phyloP scores from a whole-genome alignment of 1,140 invertebrate genomes.

The Nephila pilipes region DNA sequence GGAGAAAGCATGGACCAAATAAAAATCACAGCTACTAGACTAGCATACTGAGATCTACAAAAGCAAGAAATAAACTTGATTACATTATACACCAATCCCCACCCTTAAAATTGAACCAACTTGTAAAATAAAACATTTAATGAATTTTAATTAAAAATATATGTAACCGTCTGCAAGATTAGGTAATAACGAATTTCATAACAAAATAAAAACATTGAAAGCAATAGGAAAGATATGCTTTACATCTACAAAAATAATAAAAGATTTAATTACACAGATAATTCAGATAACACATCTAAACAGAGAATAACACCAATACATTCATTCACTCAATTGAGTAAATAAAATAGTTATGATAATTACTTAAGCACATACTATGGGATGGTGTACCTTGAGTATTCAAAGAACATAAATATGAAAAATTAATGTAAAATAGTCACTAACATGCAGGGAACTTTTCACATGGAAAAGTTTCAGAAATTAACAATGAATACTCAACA shows the following conservation, averaged over 20 bases:
- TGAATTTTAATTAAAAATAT: background rate
- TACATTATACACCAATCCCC: background rate
- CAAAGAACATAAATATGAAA: background rate
- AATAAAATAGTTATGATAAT: background rate
- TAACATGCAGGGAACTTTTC: background rate
- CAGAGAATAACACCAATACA: too few species aligned
- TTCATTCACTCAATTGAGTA: background rate
- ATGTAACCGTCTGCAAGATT: background rate
- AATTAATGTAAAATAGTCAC: background rate
- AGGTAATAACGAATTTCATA: background rate
- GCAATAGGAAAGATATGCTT: background rate
- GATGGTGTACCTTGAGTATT: conserved; percentile 9
- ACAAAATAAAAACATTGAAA: background rate
- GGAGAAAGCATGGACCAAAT: too few species aligned
- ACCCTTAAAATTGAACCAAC: background rate
- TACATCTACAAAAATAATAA: background rate
- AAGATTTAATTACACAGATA: too few species aligned
- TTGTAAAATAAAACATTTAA: background rate
- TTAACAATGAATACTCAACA: conserved; percentile 47
- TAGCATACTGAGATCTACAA: conserved; percentile 12
- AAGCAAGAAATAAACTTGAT: background rate
- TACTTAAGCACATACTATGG: background rate
- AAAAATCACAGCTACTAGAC: background rate
- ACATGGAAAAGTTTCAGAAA: background rate
- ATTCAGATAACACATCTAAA: too few species aligned